Percentiles rank a stretch among this genome's conserved stretches.
phyloP scores from a whole-genome alignment of 2,888 invertebrate genomes.

The Chloroclystis v-ata region DNA sequence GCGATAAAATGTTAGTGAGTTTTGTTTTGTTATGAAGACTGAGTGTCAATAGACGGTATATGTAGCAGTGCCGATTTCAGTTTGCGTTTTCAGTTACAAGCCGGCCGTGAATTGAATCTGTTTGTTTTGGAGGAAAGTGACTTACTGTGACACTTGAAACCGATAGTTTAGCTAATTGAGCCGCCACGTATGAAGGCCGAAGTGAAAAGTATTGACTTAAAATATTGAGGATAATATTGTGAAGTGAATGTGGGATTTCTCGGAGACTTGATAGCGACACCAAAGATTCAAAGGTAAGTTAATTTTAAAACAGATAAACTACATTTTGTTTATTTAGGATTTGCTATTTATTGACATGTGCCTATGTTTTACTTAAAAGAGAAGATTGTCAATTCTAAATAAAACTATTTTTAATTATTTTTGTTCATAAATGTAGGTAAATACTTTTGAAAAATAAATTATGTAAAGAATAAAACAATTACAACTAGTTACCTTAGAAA shows the following conservation, averaged over 20 bases:
- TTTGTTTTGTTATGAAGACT: constrained; percentile 26
- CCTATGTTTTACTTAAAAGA: no score
- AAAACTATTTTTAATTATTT: no score
- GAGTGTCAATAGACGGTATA: constrained; percentile 40
- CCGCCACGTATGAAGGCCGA: constrained; percentile 45
- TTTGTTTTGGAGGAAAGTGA: constrained; percentile 66
- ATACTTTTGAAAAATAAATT: no score
- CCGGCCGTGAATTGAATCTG: constrained; percentile 50
- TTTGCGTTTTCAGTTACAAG: constrained; percentile 64
- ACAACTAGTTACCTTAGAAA: no score
- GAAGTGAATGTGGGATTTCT: constrained; percentile 69
- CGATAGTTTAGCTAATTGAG: constrained; percentile 54
- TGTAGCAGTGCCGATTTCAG: constrained; percentile 52
- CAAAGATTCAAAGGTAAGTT: constrained; percentile 71
- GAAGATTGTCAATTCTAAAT: no score
- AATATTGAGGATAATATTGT: constrained; percentile 45
- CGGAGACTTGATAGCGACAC: constrained; percentile 47
- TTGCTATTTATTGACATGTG: no score
- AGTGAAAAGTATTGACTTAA: constrained; percentile 53
- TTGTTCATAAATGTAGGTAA: no score
- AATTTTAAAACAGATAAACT: no score
- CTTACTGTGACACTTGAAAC: constrained; percentile 68
- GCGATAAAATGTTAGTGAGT: constrained; percentile 48
- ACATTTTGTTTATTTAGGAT: no score
- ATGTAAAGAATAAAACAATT: no score